Evolutionary conservation across 2,113 vertebrate genomes (phyloP), one percentile per base, ranked within the genome.

Genomic region (Tragelaphus strepsiceros): DNA sequence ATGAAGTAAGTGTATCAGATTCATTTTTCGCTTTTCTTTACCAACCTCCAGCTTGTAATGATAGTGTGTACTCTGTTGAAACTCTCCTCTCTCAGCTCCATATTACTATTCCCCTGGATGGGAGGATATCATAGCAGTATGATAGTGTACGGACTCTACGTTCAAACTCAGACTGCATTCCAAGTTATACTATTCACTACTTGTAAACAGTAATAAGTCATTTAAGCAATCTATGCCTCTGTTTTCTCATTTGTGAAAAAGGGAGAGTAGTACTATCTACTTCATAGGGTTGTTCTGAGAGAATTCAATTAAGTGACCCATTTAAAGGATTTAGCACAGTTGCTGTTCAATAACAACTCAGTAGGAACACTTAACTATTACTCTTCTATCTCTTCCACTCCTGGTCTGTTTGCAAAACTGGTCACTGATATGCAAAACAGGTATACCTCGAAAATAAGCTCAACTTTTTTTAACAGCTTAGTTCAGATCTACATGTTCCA

Each of bases 261-360:
- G 16, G 28, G 35, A 35, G 62, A 74, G 39, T 10, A 54, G 61
- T 53, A 24, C 30, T 17, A 49, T 15, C 90, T 67, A 58, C 21
- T 32, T 94, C 83, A 85, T 5, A 46, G 35, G 39, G 49, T 30
- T 64, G 46, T 58, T 90, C 53, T 32, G 1, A 92, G 54, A 22
- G 32, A 96, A 94, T 90, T 87, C 88, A 90, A 67, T 92, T 81
- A 94, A 49, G 59, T 17, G 85, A 88, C 58, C 46, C 43, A 92
- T 78, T 96, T 61, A 90, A 87, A 81, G 54, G 26, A 94, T 85
- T 83, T 83, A 95, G 67, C 84, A 77, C 21, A 54, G 39, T 4
- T 28, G 24, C 90, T 85, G 49, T 85, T 43, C 71, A 54, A 11
- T 43, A 89, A 78, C 35, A 88, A 30, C 35, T 92, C 77, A 58